These are phyloP conservation scores for Drosophila mayri DNA, from an alignment of 1,140 invertebrate species.

Conservation along the genomic window DNA sequence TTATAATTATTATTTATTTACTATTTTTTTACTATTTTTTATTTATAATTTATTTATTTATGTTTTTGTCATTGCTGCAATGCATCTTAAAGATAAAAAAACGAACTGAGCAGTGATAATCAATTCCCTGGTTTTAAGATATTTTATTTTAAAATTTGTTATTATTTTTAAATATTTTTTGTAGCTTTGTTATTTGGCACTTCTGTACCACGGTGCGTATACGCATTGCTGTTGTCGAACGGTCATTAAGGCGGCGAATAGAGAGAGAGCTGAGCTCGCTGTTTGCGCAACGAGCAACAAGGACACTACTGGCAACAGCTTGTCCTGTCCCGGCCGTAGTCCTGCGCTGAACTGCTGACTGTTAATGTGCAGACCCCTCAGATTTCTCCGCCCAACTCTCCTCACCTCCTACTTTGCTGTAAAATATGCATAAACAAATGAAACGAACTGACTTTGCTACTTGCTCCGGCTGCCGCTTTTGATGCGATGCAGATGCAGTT, in stretches of 20 bases:
- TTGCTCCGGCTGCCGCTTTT: conserved; percentile 21
- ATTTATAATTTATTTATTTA: too few relatives aligned
- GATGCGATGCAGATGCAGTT: conserved; percentile 39
- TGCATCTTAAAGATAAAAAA: too few relatives aligned
- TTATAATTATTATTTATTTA: too few relatives aligned
- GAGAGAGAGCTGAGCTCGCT: conserved; percentile 35
- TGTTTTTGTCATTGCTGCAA: too few relatives aligned
- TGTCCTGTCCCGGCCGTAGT: conserved; percentile 31
- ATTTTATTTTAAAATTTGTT: neutral
- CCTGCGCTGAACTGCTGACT: conserved; percentile 10
- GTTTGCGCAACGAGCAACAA: conserved; percentile 48
- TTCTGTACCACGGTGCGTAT: conserved; percentile 21
- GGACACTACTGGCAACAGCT: conserved; percentile 33
- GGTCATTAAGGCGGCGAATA: conserved; percentile 70
- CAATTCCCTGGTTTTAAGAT: too few relatives aligned
- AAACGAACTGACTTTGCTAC: conserved; percentile 57
- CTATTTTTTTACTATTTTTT: too few relatives aligned
- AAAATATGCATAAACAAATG: conserved; percentile 80
- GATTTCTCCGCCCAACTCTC: neutral
- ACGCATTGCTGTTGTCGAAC: conserved; percentile 40
- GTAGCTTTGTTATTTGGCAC: too few relatives aligned
- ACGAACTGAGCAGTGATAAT: too few relatives aligned
- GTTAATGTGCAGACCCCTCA: conserved; percentile 54
- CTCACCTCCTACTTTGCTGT: conserved; percentile 3
- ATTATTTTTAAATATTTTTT: neutral